Evolutionary conservation across 1,140 invertebrate genomes (phyloP).

Genomic region (Neodiprion pinetum): DNA sequence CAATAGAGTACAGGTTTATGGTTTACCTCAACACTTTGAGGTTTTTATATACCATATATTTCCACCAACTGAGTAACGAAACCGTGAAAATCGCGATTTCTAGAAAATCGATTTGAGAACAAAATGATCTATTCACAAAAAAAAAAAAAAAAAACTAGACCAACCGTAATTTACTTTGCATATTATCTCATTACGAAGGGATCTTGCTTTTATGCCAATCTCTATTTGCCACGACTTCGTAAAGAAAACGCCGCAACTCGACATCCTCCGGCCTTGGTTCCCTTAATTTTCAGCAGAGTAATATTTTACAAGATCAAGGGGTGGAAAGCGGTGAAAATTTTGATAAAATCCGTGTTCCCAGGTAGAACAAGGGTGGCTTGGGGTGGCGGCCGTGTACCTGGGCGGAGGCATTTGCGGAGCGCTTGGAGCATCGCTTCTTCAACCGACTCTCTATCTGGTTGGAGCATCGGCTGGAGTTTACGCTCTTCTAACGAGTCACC

Average conservation of each 20-base stretch:
- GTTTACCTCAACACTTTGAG: too few species aligned
- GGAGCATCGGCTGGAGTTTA: constrained; percentile 96
- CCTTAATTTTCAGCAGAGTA: too few species aligned
- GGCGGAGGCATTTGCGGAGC: constrained; percentile 75
- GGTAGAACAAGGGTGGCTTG: constrained; percentile 82
- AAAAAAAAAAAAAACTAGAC: constrained; percentile 18
- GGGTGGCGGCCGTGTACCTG: constrained; percentile 74
- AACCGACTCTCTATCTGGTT: constrained; percentile 80
- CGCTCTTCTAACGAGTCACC: constrained; percentile 88
- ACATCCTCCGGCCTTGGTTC: too few species aligned
- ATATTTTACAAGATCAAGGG: too few species aligned
- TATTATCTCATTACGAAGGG: neutral
- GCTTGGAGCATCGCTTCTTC: constrained; percentile 79
- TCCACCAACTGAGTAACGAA: too few species aligned
- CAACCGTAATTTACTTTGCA: constrained; percentile 9
- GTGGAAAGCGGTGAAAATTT: neutral
- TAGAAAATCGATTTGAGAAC: neutral
- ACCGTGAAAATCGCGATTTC: too few species aligned
- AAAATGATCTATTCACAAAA: neutral
- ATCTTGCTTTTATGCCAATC: constrained; percentile 7
- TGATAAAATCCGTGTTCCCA: constrained; percentile 56
- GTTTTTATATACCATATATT: too few species aligned
- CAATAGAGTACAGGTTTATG: too few species aligned
- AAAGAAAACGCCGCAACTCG: too few species aligned
- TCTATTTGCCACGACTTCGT: too few species aligned